Conservation (phyloP, 2,113 vertebrate genomes). For the Amazona guildingii region DNA sequence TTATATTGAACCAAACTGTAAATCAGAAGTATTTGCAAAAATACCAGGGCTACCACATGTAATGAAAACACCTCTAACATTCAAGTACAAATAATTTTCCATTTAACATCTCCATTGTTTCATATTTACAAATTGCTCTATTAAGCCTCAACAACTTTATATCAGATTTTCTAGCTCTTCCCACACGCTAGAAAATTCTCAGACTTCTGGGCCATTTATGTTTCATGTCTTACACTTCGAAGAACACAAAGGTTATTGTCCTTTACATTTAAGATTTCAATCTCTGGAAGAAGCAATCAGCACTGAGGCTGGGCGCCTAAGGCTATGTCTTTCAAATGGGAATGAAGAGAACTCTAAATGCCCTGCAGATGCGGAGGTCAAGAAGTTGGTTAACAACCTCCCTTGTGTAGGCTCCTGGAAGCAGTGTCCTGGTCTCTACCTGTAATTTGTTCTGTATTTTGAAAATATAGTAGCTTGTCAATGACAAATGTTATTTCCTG, state of each 20-base stretch:
- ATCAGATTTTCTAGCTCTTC: background rate
- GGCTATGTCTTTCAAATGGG: conserved; percentile 26
- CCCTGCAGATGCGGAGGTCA: background rate
- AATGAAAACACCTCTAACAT: background rate
- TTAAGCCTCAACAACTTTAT: background rate
- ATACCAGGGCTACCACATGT: background rate
- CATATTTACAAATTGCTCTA: background rate
- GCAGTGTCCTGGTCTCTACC: background rate
- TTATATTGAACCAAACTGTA: background rate
- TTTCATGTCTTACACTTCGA: background rate
- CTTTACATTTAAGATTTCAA: conserved; percentile 42
- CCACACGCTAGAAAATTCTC: background rate
- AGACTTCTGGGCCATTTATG: background rate
- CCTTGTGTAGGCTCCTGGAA: background rate
- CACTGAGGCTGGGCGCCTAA: background rate
- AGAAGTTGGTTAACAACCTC: background rate
- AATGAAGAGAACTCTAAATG: conserved; percentile 13
- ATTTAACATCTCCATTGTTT: background rate
- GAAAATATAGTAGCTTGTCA: background rate
- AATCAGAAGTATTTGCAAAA: background rate
- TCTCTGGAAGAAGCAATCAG: conserved; percentile 3
- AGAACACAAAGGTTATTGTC: background rate
- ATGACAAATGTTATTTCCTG: background rate
- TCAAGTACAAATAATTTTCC: background rate
- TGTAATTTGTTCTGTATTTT: background rate